Conservation (phyloP, 1,140 invertebrate species). For the Hirudo medicinalis region DNA sequence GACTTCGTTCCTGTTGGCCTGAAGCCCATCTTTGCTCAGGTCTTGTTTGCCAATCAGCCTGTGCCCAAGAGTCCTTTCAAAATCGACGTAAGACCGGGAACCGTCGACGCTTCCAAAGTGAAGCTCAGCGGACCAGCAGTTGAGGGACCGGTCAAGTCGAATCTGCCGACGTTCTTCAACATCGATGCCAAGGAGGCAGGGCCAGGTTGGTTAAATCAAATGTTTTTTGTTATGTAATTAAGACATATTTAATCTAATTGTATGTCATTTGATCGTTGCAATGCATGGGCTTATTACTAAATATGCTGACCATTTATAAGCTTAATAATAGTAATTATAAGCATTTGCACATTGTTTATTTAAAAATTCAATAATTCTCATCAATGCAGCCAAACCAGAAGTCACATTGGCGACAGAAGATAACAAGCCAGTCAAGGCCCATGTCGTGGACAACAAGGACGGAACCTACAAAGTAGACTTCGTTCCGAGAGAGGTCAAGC, state of each 20-base stretch:
- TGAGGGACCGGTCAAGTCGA: slow-evolving; percentile 30
- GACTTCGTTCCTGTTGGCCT: slow-evolving; percentile 10
- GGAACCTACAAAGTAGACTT: slow-evolving; percentile 12
- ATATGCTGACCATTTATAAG: too few species aligned
- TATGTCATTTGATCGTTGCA: too few species aligned
- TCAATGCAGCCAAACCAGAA: not conserved
- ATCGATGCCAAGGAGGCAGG: slow-evolving; percentile 58
- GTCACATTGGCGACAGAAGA: slow-evolving; percentile 3
- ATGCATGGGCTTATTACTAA: too few species aligned
- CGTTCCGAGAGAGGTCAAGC: not conserved
- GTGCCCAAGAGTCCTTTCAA: slow-evolving; percentile 27
- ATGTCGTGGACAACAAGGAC: slow-evolving; percentile 10
- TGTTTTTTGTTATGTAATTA: too few species aligned
- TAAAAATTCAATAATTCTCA: too few species aligned
- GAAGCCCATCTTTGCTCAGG: not conserved
- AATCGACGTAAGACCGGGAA: slow-evolving; percentile 28
- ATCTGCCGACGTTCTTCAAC: slow-evolving; percentile 51
- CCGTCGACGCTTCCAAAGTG: slow-evolving; percentile 62
- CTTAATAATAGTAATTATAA: not conserved
- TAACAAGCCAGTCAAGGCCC: not conserved
- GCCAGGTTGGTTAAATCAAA: slow-evolving; percentile 43
- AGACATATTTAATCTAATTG: too few species aligned
- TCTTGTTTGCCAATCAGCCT: slow-evolving; percentile 13
- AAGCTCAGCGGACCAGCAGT: slow-evolving; percentile 66
- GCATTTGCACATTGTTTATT: not conserved